These are phyloP conservation scores for Clunio marinus DNA, from an alignment of 2,888 invertebrate genomes.

Conservation along the genomic window DNA sequence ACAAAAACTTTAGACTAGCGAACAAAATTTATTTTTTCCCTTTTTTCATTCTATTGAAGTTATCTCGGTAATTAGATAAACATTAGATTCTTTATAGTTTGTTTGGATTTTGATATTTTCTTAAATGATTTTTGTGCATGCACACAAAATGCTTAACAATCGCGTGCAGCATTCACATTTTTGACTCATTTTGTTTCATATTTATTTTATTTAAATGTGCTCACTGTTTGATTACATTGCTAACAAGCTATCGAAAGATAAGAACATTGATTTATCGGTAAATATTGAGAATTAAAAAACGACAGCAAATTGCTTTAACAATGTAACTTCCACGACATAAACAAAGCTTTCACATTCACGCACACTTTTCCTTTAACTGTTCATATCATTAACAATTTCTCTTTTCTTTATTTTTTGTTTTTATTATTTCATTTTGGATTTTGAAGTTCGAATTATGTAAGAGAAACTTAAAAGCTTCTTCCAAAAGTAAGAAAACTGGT, in stretches of 20 bases:
- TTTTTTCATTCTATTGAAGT: no score
- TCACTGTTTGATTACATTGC: slow-evolving; percentile 29
- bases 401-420: background rate
- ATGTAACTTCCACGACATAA: background rate
- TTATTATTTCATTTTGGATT: background rate
- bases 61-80: no score
- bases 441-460: background rate
- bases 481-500: background rate
- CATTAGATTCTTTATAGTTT: no score
- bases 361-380: background rate
- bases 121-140: background rate
- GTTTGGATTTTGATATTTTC: background rate
- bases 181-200: background rate
- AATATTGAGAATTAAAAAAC: slow-evolving; percentile 10
- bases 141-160: background rate
- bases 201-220: slow-evolving; percentile 8
- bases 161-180: background rate
- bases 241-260: slow-evolving; percentile 30
- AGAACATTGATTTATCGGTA: slow-evolving; percentile 26
- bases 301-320: background rate
- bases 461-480: no score
- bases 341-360: slow-evolving; percentile 4
- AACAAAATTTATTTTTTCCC: no score
- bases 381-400: no score
- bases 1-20: no score